Percentiles rank a stretch among this genome's conserved stretches.
Conservation (phyloP, 2,113 vertebrate species). For the Sander lucioperca region DNA sequence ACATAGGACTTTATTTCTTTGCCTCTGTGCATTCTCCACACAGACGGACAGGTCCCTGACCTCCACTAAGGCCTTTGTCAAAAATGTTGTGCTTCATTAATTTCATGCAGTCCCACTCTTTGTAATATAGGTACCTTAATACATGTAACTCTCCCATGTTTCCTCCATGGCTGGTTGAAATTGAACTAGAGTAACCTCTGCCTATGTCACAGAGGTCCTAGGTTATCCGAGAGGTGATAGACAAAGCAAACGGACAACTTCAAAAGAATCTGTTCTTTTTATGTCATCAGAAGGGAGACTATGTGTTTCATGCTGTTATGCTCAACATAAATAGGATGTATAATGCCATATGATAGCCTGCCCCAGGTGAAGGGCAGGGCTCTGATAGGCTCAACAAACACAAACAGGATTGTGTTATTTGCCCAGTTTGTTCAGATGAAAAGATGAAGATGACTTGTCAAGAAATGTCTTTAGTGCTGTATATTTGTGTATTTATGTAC, state of each 20-base stretch:
- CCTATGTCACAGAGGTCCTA: constrained; percentile 39
- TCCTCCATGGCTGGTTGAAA: neutral
- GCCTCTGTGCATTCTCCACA: neutral
- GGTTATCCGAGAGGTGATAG: constrained; percentile 50
- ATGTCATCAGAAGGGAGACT: constrained; percentile 41
- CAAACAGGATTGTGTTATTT: constrained; percentile 42
- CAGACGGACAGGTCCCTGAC: neutral
- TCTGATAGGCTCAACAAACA: constrained; percentile 59
- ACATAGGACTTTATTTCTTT: neutral
- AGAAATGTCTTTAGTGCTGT: constrained; percentile 11
- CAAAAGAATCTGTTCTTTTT: constrained; percentile 50
- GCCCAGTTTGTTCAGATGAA: constrained; percentile 15
- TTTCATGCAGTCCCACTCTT: neutral
- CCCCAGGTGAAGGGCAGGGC: constrained; percentile 53
- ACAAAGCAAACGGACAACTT: constrained; percentile 65
- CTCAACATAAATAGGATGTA: constrained; percentile 29
- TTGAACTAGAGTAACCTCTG: constrained; percentile 56
- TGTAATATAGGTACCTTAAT: neutral
- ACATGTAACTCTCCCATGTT: neutral
- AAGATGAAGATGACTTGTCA: neutral
- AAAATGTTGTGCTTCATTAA: neutral
- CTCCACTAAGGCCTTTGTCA: neutral
- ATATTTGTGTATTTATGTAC: too few relatives aligned
- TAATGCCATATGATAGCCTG: constrained; percentile 15
- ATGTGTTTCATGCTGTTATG: constrained; percentile 34